These are phyloP conservation scores for Cheilosia impressa DNA, from an alignment of 2,888 invertebrate genomes.

Conservation along the genomic window DNA sequence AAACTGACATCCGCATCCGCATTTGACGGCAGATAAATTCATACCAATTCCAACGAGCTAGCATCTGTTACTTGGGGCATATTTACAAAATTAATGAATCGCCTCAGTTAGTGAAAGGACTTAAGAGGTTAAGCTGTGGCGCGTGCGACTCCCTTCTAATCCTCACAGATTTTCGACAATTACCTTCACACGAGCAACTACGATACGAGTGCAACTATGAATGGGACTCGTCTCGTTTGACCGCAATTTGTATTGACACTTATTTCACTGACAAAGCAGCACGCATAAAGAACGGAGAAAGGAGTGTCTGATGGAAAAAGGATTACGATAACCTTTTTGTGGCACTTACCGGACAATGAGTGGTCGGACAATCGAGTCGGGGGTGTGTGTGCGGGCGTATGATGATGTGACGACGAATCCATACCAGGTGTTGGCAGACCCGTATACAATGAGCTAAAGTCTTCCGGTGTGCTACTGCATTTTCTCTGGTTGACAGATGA, in stretches of 20 bases:
- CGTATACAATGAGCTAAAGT: constrained; percentile 94
- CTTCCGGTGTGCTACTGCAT: constrained; percentile 94
- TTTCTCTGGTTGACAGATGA: constrained; percentile 85
- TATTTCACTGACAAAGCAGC: constrained; percentile 10
- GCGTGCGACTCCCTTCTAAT: constrained; percentile 60
- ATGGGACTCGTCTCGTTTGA: constrained; percentile 29
- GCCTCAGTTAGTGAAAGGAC: constrained; percentile 48
- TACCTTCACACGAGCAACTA: constrained; percentile 3
- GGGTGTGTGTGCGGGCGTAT: constrained; percentile 89
- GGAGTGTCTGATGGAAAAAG: constrained; percentile 66
- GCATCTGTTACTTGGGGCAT: constrained; percentile 21
- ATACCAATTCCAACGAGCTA: constrained; percentile 3
- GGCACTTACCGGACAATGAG: constrained; percentile 86
- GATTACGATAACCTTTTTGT: constrained; percentile 76
- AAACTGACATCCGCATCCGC: constrained; percentile 3
- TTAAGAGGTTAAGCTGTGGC: constrained; percentile 67
- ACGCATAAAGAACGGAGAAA: constrained; percentile 5
- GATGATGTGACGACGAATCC: constrained; percentile 85
- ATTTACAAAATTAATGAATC: constrained; percentile 66
- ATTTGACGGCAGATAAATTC: constrained; percentile 18
- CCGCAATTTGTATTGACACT: constrained; percentile 41
- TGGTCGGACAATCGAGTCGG: constrained; percentile 86
- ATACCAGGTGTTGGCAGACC: constrained; percentile 84
- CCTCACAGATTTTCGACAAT: constrained; percentile 51
- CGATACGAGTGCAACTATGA: not conserved